These are phyloP conservation scores for Dendrocincla fuliginosa DNA, from an alignment of 2,797 vertebrate species.

Conservation along the genomic window DNA sequence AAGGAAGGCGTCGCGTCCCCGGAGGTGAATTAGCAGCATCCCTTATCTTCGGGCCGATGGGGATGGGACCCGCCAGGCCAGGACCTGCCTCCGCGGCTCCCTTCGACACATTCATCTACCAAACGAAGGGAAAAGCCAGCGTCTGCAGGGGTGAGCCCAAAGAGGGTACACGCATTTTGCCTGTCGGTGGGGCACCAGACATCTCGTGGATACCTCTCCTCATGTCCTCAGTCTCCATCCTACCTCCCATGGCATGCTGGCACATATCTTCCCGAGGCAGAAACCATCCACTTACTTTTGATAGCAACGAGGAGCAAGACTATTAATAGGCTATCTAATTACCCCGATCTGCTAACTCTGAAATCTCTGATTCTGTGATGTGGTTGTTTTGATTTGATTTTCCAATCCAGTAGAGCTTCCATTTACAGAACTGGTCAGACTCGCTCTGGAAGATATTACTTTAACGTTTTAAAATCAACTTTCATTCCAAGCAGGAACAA, in stretches of 20 bases:
- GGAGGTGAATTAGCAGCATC: background rate
- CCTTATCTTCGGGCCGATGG: background rate
- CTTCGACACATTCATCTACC: background rate
- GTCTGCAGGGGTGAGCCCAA: background rate
- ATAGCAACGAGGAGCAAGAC: background rate
- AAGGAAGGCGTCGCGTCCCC: background rate
- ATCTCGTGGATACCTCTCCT: background rate
- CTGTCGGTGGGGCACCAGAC: background rate
- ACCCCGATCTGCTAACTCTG: background rate
- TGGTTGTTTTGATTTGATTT: slow-evolving; percentile 53
- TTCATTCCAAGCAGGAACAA: background rate
- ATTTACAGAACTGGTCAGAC: slow-evolving; percentile 27
- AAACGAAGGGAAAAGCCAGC: background rate
- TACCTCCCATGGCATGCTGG: background rate
- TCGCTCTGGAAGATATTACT: slow-evolving; percentile 12
- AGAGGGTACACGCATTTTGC: background rate
- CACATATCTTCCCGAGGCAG: background rate
- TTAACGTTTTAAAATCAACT: background rate
- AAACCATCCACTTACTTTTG: background rate
- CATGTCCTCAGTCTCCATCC: background rate
- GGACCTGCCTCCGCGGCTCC: background rate
- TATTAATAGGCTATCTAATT: slow-evolving; percentile 42
- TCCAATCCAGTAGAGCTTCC: background rate
- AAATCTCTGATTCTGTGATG: slow-evolving; percentile 38
- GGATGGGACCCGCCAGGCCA: background rate